Conservation (phyloP, 2,113 vertebrate genomes). For the Cardinalis cardinalis region DNA sequence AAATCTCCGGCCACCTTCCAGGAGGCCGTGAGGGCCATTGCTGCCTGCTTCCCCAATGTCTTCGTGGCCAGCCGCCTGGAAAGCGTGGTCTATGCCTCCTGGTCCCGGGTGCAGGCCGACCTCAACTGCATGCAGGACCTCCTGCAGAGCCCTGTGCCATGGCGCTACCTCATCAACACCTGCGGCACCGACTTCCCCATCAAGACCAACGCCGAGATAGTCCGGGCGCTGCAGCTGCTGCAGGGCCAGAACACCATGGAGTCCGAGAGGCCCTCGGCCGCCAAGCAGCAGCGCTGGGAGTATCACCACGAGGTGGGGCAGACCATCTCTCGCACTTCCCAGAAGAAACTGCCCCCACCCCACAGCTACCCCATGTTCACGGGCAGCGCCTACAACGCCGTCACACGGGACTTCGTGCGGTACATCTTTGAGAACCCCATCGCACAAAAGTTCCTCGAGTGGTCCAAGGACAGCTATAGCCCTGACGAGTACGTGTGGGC, state of each 20-base stretch:
- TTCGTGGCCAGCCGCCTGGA: conserved; percentile 84
- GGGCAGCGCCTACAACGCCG: conserved; percentile 85
- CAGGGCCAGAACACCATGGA: conserved; percentile 87
- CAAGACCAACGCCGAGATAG: conserved; percentile 88
- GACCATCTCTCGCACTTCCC: background rate
- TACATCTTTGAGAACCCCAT: conserved; percentile 70
- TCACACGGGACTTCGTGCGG: conserved; percentile 80
- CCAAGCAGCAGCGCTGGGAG: conserved; percentile 78
- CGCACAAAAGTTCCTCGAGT: conserved; percentile 74
- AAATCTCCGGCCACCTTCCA: conserved; percentile 75
- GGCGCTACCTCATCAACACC: conserved; percentile 90
- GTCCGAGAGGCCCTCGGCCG: conserved; percentile 62
- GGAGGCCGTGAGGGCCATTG: conserved; percentile 75
- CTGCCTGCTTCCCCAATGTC: conserved; percentile 87
- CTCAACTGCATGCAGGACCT: conserved; percentile 92
- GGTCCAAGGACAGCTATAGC: conserved; percentile 90
- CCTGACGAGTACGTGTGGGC: conserved; percentile 94
- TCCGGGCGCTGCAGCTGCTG: conserved; percentile 74
- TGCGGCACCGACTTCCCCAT: conserved; percentile 92
- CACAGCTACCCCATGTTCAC: conserved; percentile 78
- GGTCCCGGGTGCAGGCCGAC: conserved; percentile 91
- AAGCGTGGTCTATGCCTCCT: conserved; percentile 83
- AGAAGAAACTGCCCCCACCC: conserved; percentile 74
- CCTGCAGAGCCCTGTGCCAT: conserved; percentile 69
- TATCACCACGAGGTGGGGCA: conserved; percentile 67